A percentile compares a stretch with the other conserved stretches of the same genome.
These are phyloP conservation scores for Sinhomidia bicolor DNA, from an alignment of 2,888 invertebrate genomes.

Conservation along the genomic window DNA sequence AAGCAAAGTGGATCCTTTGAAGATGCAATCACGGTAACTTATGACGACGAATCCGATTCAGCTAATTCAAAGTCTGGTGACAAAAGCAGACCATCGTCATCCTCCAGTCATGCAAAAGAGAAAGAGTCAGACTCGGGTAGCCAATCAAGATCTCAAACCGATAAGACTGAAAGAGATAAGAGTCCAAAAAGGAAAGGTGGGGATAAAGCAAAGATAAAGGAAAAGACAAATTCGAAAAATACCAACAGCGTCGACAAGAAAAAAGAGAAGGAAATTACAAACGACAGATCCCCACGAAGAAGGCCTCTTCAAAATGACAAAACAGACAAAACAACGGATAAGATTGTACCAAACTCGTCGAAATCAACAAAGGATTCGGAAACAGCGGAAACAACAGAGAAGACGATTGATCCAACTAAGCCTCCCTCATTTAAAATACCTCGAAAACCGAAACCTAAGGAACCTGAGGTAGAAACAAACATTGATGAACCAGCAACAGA, in stretches of 20 bases:
- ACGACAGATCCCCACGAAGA: slow-evolving; percentile 7
- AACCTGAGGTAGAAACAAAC: neutral
- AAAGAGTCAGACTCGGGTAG: slow-evolving; percentile 21
- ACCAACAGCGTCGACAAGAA: slow-evolving; percentile 13
- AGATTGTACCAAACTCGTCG: neutral
- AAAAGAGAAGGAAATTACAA: slow-evolving; percentile 21
- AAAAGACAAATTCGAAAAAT: slow-evolving; percentile 30
- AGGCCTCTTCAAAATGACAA: slow-evolving; percentile 5
- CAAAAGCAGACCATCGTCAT: slow-evolving; percentile 34
- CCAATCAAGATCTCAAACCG: slow-evolving; percentile 57
- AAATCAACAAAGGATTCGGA: neutral
- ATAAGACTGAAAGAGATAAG: slow-evolving; percentile 63
- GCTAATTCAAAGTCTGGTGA: slow-evolving; percentile 10
- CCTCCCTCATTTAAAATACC: slow-evolving; percentile 62
- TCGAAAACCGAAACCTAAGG: slow-evolving; percentile 56
- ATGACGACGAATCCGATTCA: neutral
- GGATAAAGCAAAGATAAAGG: slow-evolving; percentile 34
- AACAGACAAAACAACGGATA: slow-evolving; percentile 5
- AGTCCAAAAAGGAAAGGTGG: slow-evolving; percentile 46
- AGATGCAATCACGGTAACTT: slow-evolving; percentile 65
- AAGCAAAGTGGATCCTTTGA: slow-evolving; percentile 70
- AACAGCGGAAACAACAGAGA: neutral
- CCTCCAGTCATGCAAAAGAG: slow-evolving; percentile 47
- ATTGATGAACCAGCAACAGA: neutral
- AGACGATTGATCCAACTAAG: slow-evolving; percentile 29